A percentile compares a stretch with the other conserved stretches of the same genome.
phyloP scores from a whole-genome alignment of 2,888 invertebrate genomes.

The Hirtodrosophila duncani region DNA sequence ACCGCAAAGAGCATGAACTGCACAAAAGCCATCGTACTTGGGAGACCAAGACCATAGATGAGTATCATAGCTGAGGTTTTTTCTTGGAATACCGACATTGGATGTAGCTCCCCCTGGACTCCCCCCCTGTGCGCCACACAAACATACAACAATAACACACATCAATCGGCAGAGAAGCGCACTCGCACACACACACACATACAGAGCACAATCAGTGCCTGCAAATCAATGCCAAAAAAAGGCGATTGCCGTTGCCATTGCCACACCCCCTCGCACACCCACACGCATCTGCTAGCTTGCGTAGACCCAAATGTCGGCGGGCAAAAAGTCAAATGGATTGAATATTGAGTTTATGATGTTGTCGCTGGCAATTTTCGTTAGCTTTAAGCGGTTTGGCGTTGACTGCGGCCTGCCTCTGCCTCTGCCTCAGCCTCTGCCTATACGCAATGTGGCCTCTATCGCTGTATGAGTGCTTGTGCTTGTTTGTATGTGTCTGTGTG shows the following conservation, averaged over 20 bases:
- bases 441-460: constrained; percentile 50
- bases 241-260: constrained; percentile 1
- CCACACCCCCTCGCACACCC: constrained; percentile 3
- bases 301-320: constrained; percentile 4
- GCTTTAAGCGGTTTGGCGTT: constrained; percentile 64
- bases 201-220: constrained; percentile 55
- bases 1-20: too few species aligned
- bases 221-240: constrained; percentile 48
- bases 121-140: too few species aligned
- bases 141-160: constrained; percentile 20
- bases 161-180: constrained; percentile 50
- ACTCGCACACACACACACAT: constrained; percentile 25
- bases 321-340: constrained; percentile 70
- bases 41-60: too few species aligned
- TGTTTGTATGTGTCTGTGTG: constrained; percentile 2
- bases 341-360: constrained; percentile 67
- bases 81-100: too few species aligned
- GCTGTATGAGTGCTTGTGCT: constrained; percentile 10
- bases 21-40: too few species aligned
- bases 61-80: too few species aligned
- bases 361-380: constrained; percentile 67
- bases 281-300: not conserved
- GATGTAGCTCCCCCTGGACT: too few species aligned
- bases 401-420: constrained; percentile 8
- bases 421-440: constrained; percentile 49